Evolutionary conservation across 2,113 vertebrate species (phyloP).

Genomic region (Cygnus buccinator): DNA sequence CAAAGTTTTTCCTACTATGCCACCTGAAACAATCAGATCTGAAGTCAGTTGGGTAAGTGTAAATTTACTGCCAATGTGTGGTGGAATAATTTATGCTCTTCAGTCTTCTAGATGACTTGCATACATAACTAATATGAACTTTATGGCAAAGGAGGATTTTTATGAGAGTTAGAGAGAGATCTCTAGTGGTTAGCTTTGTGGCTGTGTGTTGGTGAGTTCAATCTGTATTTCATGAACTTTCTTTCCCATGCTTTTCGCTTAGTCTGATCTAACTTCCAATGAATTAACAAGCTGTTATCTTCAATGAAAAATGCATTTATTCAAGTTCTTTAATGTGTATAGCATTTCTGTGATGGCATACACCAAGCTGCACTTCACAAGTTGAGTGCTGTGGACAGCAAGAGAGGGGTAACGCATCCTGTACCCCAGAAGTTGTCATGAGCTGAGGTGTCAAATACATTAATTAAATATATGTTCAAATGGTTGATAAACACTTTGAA

Average conservation of each 20-base stretch:
- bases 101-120: neutral
- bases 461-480: neutral
- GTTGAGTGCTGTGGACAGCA: neutral
- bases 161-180: neutral
- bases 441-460: neutral
- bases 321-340: neutral
- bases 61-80: neutral
- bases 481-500: neutral
- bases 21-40: constrained; percentile 31
- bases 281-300: neutral
- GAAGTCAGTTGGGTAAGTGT: neutral
- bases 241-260: neutral
- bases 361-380: neutral
- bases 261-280: neutral
- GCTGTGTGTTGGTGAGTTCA: neutral
- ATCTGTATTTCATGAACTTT: neutral
- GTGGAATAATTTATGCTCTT: constrained; percentile 6
- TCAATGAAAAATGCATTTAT: neutral
- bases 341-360: neutral
- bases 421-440: neutral
- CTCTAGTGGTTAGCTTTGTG: neutral
- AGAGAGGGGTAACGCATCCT: neutral
- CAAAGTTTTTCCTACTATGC: constrained; percentile 10
- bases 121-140: neutral
- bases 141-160: neutral